Evolutionary conservation across 2,888 invertebrate genomes (phyloP), one percentile per base, ranked within the genome.

Genomic region (Coenonympha glycerion): DNA sequence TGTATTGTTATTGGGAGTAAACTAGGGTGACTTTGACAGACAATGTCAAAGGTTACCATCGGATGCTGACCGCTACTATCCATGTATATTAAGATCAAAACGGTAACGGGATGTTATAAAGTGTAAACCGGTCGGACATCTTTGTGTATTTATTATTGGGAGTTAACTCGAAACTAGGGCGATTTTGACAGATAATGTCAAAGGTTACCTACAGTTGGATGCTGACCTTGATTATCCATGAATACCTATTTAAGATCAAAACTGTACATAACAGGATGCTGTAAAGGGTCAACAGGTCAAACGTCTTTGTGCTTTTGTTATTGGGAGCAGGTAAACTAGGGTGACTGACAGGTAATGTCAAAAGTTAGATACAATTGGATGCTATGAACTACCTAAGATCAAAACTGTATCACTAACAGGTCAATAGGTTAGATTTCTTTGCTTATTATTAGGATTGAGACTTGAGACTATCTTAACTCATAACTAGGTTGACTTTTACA

Each of bases 11-110:
- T 21, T 22, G 21, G 22, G 37, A 22, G 37, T 21, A 36, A 36
- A n/a, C n/a, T 18, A 55, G 60, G 65, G 65, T 56, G n/a, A n/a
- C 11, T 6, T 13, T 37, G 41, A 21, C 33, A 40, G 36, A 45
- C 40, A 39, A 13, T 13, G 48, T 50, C 19, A 41, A 47, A 51
- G 46, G 49, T 53, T 22, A 34, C 6, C 4, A 1, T 37, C 13
- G 21, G 21, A 18, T n/a, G 6, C 11, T 22, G 37, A 37, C 37
- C 37, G 13, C 2, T 21, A 19, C 0, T n/a, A n/a, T n/a, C 13
- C 28, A 30, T 30, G 11, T 13, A 22, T 13, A 22, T 37, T 13
- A 22, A 37, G 37, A 37, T 21, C 36, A 6, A 37, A 37, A 37
- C 13, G 21, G 21, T 37, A 37, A 37, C 36, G 6, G 36, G 37